Conservation (phyloP, 1,140 invertebrate genomes). For the Antheraea mylitta region DNA sequence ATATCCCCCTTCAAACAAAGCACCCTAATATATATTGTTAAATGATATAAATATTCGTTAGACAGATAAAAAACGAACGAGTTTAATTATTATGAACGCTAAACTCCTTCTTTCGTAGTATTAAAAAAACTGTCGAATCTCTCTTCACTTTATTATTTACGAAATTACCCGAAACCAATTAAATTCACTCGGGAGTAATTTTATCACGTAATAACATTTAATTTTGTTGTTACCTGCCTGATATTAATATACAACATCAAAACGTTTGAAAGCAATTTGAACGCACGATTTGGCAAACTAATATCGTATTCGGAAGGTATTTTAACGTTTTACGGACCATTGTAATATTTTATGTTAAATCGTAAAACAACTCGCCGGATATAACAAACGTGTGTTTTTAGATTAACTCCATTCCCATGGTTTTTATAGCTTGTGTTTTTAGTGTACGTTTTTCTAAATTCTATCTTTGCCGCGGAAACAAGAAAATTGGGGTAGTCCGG, state of each 20-base stretch:
- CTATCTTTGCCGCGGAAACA: too few species aligned
- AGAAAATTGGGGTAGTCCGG: too few species aligned
- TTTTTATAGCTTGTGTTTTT: slow-evolving; percentile 15
- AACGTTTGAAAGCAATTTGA: slow-evolving; percentile 12
- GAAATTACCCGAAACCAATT: slow-evolving; percentile 2
- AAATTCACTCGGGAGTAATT: slow-evolving; percentile 7
- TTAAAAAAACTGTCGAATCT: background rate
- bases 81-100: too few species aligned
- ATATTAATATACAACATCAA: slow-evolving; percentile 11
- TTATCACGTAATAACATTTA: slow-evolving; percentile 6
- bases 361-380: slow-evolving; percentile 46
- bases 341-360: slow-evolving; percentile 47
- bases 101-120: background rate
- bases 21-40: too few species aligned
- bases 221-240: background rate
- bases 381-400: slow-evolving; percentile 31
- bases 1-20: too few species aligned
- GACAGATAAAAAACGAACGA: too few species aligned
- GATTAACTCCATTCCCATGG: slow-evolving; percentile 26
- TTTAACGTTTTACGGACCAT: slow-evolving; percentile 45
- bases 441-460: background rate
- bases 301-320: slow-evolving; percentile 17
- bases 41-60: too few species aligned
- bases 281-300: slow-evolving; percentile 14
- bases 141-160: background rate